Base-by-base conservation (phyloP, 2,113 vertebrate genomes). In the human region DNA sequence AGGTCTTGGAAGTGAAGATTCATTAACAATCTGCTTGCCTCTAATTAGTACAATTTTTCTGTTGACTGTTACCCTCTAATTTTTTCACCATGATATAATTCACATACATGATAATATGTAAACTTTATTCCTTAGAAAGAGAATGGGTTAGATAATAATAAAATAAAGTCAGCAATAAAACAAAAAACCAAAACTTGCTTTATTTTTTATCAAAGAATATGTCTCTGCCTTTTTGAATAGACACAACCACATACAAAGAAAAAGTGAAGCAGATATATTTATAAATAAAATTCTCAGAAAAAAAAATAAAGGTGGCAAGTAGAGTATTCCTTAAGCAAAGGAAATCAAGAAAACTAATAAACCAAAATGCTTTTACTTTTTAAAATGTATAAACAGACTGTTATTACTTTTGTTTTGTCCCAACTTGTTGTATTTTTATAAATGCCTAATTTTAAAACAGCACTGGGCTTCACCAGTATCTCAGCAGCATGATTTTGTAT, bases 401-500 rank as follows among this genome's bases (percentile, higher is more conserved):
- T 20, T 89, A 64, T 8, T 76, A 38, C 17, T 52, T 80, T 61
- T 61, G 48, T 52, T 87, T 6, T 48, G 12, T 45, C 30, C 40
- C 2, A 13, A 2, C 7, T 64, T 76, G 1, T 50, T 96, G 12
- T 1, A 70, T 82, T 84, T 90, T 70, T 87, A 75, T 79, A 76
- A 85, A 83, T 0, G 0, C 0, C 35, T 93, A 59, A 52, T 88
- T 89, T 94, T 97, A 93, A 93, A 96, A 92, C 23, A 81, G 3
- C 13, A 25, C 43, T 87, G 38, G 9, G 6, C 20, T 97, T 94
- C n/a, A 59, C 10, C 4, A 30, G 6, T 79, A 79, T 50, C 43
- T 96, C 3, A 2, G 9, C 68, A 75, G 27, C 95, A 61, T 95
- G 78, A 68, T 48, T 96, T 85, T n/a, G 30, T 43, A 94, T 84